Conservation (phyloP, 2,888 invertebrate species). For the Morpho achilles region DNA sequence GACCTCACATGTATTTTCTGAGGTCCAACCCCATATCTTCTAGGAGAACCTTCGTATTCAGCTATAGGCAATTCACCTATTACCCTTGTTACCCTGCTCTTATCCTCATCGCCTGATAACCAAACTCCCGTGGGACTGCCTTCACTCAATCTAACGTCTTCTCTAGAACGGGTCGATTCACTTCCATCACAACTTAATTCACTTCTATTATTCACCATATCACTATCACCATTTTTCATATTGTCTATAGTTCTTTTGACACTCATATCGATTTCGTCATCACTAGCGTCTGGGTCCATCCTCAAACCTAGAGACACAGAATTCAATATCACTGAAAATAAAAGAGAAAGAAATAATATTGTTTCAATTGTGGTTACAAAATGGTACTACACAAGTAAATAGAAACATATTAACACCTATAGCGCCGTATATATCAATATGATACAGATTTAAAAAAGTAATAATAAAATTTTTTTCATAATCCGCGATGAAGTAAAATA, state of each 20-base stretch:
- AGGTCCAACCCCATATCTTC: constrained; percentile 88
- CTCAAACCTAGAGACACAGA: constrained; percentile 77
- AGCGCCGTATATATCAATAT: no score
- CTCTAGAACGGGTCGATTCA: constrained; percentile 58
- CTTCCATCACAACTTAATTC: constrained; percentile 57
- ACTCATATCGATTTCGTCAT: constrained; percentile 72
- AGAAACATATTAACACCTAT: no score
- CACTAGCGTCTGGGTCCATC: constrained; percentile 74
- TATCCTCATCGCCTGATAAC: constrained; percentile 61
- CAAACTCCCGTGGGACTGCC: constrained; percentile 60
- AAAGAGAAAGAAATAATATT: constrained; percentile 56
- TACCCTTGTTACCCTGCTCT: constrained; percentile 79
- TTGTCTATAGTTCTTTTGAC: constrained; percentile 74
- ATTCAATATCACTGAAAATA: constrained; percentile 78
- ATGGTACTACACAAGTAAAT: no score
- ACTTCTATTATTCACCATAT: constrained; percentile 70
- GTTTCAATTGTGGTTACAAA: constrained; percentile 22
- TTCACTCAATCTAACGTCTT: constrained; percentile 52
- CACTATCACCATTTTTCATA: constrained; percentile 75
- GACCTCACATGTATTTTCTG: constrained; percentile 86
- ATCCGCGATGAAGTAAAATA: no score
- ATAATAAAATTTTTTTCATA: no score
- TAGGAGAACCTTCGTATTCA: constrained; percentile 94
- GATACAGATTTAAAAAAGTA: no score
- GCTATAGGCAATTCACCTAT: constrained; percentile 94